Conservation (phyloP, 2,797 vertebrate species). For the Sternarchorhynchus goeldii region DNA sequence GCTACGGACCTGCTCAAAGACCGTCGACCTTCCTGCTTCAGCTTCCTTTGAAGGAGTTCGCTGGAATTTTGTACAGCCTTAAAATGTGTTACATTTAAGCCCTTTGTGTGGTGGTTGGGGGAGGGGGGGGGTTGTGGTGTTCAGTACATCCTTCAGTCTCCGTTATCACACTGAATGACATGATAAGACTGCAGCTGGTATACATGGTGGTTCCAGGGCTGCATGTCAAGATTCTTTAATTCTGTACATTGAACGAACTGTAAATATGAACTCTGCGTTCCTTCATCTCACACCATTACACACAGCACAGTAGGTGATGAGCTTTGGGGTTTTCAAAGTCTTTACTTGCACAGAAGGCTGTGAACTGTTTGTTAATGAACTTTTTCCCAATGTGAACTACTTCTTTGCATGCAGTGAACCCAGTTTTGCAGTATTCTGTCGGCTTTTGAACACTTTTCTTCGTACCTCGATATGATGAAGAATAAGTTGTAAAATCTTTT, state of each 20-base stretch:
- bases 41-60: constrained; percentile 22
- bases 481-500: constrained; percentile 62
- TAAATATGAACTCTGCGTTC: constrained; percentile 48
- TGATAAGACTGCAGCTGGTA: constrained; percentile 74
- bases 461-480: constrained; percentile 69
- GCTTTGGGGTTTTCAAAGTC: constrained; percentile 49
- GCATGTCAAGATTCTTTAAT: constrained; percentile 63
- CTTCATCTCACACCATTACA: constrained; percentile 41
- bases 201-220: constrained; percentile 63
- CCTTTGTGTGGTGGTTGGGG: constrained; percentile 45
- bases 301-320: constrained; percentile 49
- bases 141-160: constrained; percentile 36
- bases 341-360: constrained; percentile 65
- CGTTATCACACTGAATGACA: constrained; percentile 52
- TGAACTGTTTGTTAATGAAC: constrained; percentile 61
- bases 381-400: constrained; percentile 47
- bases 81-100: constrained; percentile 36
- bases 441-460: constrained; percentile 67
- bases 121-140: constrained; percentile 32
- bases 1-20: constrained; percentile 30
- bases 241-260: constrained; percentile 48
- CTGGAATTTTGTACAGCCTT: constrained; percentile 56
- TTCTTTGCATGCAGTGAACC: constrained; percentile 73
- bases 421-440: constrained; percentile 55
- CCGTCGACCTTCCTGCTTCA: constrained; percentile 33